These are phyloP conservation scores for Herminia tarsipennalis DNA, from an alignment of 2,888 invertebrate species.

Conservation along the genomic window DNA sequence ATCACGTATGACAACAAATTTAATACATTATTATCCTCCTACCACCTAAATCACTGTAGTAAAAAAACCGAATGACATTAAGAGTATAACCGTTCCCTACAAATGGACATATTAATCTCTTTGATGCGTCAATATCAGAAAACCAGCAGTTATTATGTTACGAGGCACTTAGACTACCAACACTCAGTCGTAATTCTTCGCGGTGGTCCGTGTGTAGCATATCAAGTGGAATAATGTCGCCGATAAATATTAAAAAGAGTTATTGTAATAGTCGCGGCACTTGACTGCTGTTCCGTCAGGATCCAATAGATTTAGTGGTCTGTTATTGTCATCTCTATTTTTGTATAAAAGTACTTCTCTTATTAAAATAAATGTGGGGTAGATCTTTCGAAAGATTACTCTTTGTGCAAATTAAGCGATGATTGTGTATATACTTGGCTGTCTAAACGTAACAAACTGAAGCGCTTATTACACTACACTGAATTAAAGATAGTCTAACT, in stretches of 20 bases:
- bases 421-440: too few relatives aligned
- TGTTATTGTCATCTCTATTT: conserved; percentile 7
- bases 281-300: conserved; percentile 23
- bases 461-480: too few relatives aligned
- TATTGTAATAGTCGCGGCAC: conserved; percentile 19
- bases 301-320: conserved; percentile 6
- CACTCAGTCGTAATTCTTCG: conserved; percentile 25
- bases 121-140: conserved; percentile 24
- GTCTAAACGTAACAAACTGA: too few relatives aligned
- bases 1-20: too few relatives aligned
- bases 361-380: not conserved
- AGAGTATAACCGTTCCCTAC: conserved; percentile 4
- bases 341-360: not conserved
- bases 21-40: too few relatives aligned
- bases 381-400: too few relatives aligned
- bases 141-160: conserved; percentile 23
- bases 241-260: conserved; percentile 34
- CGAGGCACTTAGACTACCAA: conserved; percentile 31
- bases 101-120: conserved; percentile 15
- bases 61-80: conserved; percentile 2
- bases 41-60: not conserved
- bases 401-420: too few relatives aligned
- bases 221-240: conserved; percentile 29
- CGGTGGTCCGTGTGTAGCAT: conserved; percentile 30
- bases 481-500: too few relatives aligned